Percentiles rank a stretch among this genome's conserved stretches.
phyloP scores from a whole-genome alignment of 2,888 invertebrate species.

The Ditula angustiorana region DNA sequence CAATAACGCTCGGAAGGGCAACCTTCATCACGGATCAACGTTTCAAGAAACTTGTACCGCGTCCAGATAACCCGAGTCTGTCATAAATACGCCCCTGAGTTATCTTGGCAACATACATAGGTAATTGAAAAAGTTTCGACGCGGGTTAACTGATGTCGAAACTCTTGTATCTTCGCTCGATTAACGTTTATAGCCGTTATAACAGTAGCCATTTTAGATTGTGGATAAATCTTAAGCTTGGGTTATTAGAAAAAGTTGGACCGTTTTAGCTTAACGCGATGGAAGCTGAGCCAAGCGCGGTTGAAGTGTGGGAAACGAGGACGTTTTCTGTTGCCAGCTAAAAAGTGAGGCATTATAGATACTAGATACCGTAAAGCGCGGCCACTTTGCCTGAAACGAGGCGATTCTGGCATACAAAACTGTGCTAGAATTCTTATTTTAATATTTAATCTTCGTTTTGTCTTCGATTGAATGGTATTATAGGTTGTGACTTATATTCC shows the following conservation, averaged over 20 bases:
- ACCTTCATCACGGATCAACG: slow-evolving; percentile 33
- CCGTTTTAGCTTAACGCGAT: slow-evolving; percentile 6
- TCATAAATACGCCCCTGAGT: slow-evolving; percentile 70
- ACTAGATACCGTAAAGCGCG: too few species aligned
- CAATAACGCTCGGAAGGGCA: background rate
- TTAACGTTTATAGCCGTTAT: slow-evolving; percentile 43
- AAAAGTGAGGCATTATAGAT: background rate
- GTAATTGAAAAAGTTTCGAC: slow-evolving; percentile 83
- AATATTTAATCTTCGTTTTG: too few species aligned
- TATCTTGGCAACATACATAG: slow-evolving; percentile 57
- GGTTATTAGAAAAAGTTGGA: slow-evolving; percentile 37
- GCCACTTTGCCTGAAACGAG: too few species aligned
- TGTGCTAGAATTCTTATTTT: too few species aligned
- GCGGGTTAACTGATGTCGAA: slow-evolving; percentile 64
- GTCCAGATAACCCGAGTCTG: slow-evolving; percentile 52
- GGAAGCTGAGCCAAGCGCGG: background rate
- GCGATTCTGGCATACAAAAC: too few species aligned
- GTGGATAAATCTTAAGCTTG: slow-evolving; percentile 27
- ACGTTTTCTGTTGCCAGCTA: background rate
- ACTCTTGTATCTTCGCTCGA: slow-evolving; percentile 47
- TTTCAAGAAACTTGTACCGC: slow-evolving; percentile 44
- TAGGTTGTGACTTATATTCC: too few species aligned
- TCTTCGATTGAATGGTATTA: too few species aligned
- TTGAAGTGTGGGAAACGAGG: background rate
- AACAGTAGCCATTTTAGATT: slow-evolving; percentile 28